Conservation (phyloP, 2,797 vertebrate species). For the Lateolabrax maculatus region DNA sequence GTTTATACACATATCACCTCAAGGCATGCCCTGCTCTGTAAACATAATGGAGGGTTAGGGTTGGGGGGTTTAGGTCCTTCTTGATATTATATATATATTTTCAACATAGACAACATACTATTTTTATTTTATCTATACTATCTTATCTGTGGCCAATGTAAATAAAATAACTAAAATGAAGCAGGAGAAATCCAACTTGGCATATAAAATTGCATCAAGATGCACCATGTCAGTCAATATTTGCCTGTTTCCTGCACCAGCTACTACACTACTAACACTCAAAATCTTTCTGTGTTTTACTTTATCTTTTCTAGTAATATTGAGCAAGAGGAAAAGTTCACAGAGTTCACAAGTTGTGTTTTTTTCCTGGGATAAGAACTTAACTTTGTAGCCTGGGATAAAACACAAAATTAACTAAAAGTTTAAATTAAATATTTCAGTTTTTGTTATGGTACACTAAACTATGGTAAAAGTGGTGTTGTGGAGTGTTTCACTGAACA, state of each 20-base stretch:
- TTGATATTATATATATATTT: too few species aligned
- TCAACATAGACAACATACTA: too few species aligned
- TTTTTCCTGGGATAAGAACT: background rate
- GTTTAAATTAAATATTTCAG: background rate
- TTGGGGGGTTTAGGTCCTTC: too few species aligned
- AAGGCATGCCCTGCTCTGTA: conserved; percentile 38
- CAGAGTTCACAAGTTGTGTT: background rate
- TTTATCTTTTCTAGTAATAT: too few species aligned
- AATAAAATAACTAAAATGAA: background rate
- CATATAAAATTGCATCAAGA: background rate
- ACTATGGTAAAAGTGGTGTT: background rate
- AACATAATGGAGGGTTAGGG: conserved; percentile 43
- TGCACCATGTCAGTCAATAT: background rate
- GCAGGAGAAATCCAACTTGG: background rate
- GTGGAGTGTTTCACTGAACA: background rate
- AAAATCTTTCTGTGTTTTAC: too few species aligned
- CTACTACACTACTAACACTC: too few species aligned
- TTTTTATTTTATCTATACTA: background rate
- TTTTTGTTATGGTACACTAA: too few species aligned
- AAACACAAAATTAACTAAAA: background rate
- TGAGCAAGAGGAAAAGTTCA: conserved; percentile 7
- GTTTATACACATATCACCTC: conserved; percentile 32
- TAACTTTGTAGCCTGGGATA: background rate
- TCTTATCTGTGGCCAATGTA: background rate
- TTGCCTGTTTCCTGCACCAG: background rate